Conservation (phyloP, 2,888 invertebrate species). For the Calephelis perditalis region DNA sequence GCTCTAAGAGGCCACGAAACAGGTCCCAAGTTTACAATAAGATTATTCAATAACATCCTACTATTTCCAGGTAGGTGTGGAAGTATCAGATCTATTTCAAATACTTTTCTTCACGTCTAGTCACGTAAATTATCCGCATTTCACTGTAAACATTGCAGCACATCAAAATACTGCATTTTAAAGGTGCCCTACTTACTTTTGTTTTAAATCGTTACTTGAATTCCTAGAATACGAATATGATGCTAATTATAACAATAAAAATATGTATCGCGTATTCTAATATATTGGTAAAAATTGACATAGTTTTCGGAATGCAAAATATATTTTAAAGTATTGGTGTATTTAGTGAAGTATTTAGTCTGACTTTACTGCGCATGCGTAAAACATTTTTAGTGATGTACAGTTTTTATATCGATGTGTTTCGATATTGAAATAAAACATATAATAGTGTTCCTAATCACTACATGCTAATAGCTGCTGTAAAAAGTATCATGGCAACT, state of each 20-base stretch:
- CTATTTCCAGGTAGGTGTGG: too few relatives aligned
- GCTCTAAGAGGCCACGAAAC: too few relatives aligned
- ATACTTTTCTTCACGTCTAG: too few relatives aligned
- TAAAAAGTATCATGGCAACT: too few relatives aligned
- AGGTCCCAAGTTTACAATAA: too few relatives aligned
- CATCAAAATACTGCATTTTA: slow-evolving; percentile 5
- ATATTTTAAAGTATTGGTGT: slow-evolving; percentile 43
- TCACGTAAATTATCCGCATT: neutral
- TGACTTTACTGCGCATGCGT: slow-evolving; percentile 51
- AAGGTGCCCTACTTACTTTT: neutral
- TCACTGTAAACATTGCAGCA: slow-evolving; percentile 4
- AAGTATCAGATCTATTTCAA: too few relatives aligned
- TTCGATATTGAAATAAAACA: neutral
- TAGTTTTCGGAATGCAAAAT: slow-evolving; percentile 43
- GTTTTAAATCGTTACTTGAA: neutral
- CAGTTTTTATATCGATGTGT: slow-evolving; percentile 23
- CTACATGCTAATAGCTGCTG: too few relatives aligned
- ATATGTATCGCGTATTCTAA: too few relatives aligned
- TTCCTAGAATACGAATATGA: neutral
- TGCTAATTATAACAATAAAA: neutral
- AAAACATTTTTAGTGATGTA: slow-evolving; percentile 43
- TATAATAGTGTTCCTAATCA: too few relatives aligned
- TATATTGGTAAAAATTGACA: neutral
- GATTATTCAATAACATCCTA: too few relatives aligned
- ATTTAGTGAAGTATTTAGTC: slow-evolving; percentile 35